phyloP scores from a whole-genome alignment of 2,113 vertebrate genomes.

The Pangasianodon gigas region DNA sequence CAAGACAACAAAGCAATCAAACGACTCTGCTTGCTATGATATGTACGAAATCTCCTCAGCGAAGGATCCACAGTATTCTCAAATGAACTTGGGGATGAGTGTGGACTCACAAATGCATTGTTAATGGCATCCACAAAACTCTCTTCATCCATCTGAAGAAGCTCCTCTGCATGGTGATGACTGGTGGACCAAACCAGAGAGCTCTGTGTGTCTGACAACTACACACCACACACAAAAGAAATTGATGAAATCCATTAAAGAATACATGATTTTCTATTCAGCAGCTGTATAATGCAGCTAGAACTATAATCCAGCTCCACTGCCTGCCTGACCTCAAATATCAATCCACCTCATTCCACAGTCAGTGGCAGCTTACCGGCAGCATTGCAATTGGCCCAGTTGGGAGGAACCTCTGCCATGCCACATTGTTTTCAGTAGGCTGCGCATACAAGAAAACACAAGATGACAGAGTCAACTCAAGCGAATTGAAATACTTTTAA shows the following conservation, averaged over 20 bases:
- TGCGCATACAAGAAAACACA: conserved; percentile 61
- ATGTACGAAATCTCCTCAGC: neutral
- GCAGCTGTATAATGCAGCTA: conserved; percentile 7
- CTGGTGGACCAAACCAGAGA: conserved; percentile 97
- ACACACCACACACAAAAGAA: conserved; percentile 31
- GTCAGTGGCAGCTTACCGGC: conserved; percentile 77
- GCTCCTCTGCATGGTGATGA: conserved; percentile 83
- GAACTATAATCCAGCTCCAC: conserved; percentile 7
- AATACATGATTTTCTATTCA: conserved; percentile 34
- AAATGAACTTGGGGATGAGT: neutral
- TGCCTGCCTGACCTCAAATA: conserved; percentile 26
- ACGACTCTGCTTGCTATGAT: neutral
- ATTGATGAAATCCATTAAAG: neutral
- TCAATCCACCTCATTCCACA: conserved; percentile 7
- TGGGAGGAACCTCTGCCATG: conserved; percentile 97
- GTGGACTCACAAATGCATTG: conserved; percentile 90
- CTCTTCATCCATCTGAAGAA: conserved; percentile 88
- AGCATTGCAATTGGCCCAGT: conserved; percentile 93
- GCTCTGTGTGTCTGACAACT: conserved; percentile 91
- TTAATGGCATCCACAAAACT: conserved; percentile 93
- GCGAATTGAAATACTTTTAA: neutral
- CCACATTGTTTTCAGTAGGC: conserved; percentile 95
- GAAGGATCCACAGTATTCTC: neutral
- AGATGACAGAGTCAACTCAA: conserved; percentile 36
- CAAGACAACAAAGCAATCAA: neutral